phyloP scores from a whole-genome alignment of 1,140 invertebrate genomes.

The Littorina saxatilis region DNA sequence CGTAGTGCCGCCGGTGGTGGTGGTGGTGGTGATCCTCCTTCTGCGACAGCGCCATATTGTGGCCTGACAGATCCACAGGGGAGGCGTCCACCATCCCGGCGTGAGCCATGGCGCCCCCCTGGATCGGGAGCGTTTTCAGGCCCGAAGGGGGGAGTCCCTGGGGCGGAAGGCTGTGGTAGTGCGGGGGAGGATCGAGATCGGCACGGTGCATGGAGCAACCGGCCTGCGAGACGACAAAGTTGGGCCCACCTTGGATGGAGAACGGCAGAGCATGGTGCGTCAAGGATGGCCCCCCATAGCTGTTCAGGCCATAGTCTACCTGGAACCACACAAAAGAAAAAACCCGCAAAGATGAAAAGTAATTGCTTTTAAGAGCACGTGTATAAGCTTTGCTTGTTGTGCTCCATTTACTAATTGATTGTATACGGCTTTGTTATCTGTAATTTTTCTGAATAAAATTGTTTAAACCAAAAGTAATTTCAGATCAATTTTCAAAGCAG shows the following conservation, averaged over 20 bases:
- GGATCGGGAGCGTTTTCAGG: neutral
- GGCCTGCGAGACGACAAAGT: constrained; percentile 45
- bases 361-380: no score
- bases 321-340: constrained; percentile 31
- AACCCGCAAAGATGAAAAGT: no score
- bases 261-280: constrained; percentile 49
- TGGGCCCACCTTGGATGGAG: constrained; percentile 47
- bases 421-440: no score
- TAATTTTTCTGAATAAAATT: no score
- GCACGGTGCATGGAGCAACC: constrained; percentile 46
- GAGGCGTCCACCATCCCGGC: constrained; percentile 35
- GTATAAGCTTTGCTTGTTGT: no score
- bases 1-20: constrained; percentile 25
- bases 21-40: constrained; percentile 25
- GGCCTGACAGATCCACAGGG: constrained; percentile 37
- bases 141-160: constrained; percentile 8
- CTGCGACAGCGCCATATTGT: constrained; percentile 14
- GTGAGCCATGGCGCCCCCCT: constrained; percentile 29
- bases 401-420: no score
- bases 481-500: no score
- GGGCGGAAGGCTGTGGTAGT: constrained; percentile 24
- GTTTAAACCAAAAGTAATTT: no score
- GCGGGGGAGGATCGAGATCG: constrained; percentile 35
- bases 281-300: constrained; percentile 40
- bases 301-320: constrained; percentile 41